Base-by-base conservation (phyloP, 2,113 vertebrate species). In the Aplodontia rufa region DNA sequence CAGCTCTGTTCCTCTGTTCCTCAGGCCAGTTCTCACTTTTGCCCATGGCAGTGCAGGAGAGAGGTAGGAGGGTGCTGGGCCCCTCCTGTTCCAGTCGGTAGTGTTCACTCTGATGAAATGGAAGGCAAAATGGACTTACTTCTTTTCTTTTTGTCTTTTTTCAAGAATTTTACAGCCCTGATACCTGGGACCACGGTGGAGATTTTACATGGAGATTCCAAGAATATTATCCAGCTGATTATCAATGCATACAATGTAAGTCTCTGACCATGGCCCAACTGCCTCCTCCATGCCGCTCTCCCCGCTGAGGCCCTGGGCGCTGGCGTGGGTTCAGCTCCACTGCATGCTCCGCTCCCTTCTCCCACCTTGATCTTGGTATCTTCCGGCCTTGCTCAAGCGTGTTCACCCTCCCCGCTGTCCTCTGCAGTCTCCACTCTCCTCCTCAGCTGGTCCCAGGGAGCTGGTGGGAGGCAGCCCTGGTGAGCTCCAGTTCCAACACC, bases 151-250 rank as follows among this genome's bases (percentile, higher is more conserved):
- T 0, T 10, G 66, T 72, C 35, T 72, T 69, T 75, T 35, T 10
- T 49, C 45, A 98, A 99, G 99, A 99, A 99, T 94, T 99, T 99
- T 62, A 99, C 99, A 0, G 98, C 99, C 0, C 98, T 99, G 93
- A 99, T 99, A 90, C 99, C 99, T 72, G 99, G 99, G 93, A 99
- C 99, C 1, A 99, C 99, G 0, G 99, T 99, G 55, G 99, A 99
- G 97, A 99, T 99, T 98, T 98, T 99, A 94, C 99, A 99, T 75
- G 99, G 98, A 98, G 99, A 99, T 97, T 99, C 99, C 45, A 99
- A 99, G 98, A 99, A 99, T 83, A 99, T 99, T 28, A 99, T 99
- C 20, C 99, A 99, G 71, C 98, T 99, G 91, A 99, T 99, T 6
- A 98, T 99, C 83, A 98, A 99, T 28, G 99, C 99, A 0, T 99